Evolutionary conservation across 2,888 invertebrate species (phyloP).

Genomic region (Conops quadrifasciatus): DNA sequence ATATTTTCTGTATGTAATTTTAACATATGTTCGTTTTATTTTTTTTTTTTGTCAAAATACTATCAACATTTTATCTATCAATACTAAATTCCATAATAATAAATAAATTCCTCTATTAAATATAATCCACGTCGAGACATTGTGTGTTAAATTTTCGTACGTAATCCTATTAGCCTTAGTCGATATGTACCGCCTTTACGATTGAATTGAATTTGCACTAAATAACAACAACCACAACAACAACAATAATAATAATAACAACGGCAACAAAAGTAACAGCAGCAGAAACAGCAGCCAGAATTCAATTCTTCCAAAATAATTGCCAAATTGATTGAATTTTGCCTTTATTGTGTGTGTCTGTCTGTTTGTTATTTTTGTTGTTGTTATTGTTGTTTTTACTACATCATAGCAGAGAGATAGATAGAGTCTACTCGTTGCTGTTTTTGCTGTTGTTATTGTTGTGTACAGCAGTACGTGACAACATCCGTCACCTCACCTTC

Average conservation of each 20-base stretch:
- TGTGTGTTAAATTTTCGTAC: slow-evolving; percentile 10
- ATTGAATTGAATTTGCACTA: not conserved
- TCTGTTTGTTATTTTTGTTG: slow-evolving; percentile 4
- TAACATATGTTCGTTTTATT: no score
- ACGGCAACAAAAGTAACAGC: not conserved
- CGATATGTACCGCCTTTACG: not conserved
- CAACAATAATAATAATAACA: slow-evolving; percentile 2
- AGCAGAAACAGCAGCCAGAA: not conserved
- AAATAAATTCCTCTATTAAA: not conserved
- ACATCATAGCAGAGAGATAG: not conserved
- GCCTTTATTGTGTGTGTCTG: not conserved
- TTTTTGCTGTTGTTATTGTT: not conserved
- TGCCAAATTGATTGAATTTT: slow-evolving; percentile 27
- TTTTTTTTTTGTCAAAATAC: not conserved
- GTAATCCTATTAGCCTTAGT: slow-evolving; percentile 21
- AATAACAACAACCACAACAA: not conserved
- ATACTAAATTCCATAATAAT: no score
- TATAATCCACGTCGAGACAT: slow-evolving; percentile 26
- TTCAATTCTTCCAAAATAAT: slow-evolving; percentile 11
- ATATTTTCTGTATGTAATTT: no score
- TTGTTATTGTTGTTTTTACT: slow-evolving; percentile 5
- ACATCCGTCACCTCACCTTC: not conserved
- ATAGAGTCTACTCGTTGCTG: no score
- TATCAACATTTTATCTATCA: no score
- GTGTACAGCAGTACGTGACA: not conserved